Evolutionary conservation across 2,113 vertebrate species (phyloP), one percentile per base, ranked within the genome.

Genomic region (Jaculus jaculus): DNA sequence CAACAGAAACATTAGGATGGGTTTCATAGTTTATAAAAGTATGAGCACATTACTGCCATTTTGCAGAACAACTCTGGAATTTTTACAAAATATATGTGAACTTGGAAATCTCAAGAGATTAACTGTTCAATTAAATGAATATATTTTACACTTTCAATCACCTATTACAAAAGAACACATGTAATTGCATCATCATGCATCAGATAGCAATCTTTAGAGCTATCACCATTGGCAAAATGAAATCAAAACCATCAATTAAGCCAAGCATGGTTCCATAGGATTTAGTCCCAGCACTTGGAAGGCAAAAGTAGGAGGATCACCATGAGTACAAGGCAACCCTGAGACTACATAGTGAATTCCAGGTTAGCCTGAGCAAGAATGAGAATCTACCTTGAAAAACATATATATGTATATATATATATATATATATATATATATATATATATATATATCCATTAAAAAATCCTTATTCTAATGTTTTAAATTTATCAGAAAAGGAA

Each of bases 121-220:
- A 63, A 51, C 81, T 87, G 7, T 81, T 28, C 7, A 39, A 32
- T 42, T 95, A 24, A 80, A 30, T 80, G 65, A 88, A 28, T 77
- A 30, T n/a, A 37, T 72, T 84, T 87, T 90, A 85, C 23, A 74
- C 26, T 58, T 90, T 8, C 51, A 16, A 16, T 72, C 30, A 87
- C 80, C 3, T 51, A 30, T 92, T 39, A 77, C 12, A 87, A 87
- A 87, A 75, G 94, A 77, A 84, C 42, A 37, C 81, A 18, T 39
- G 63, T 54, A 92, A 18, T 92, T 84, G 42, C 5, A 95, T 66
- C 32, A 88, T 54, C n/a, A 85, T 42, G 79, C 6, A 72, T 72
- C 26, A 90, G 51, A 23, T 71, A 37, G 78, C 63, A 73, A 77
- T 20, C 26, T 32, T 88, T 68, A 65, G 42, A 92, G 42, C 83